phyloP scores from a whole-genome alignment of 2,113 vertebrate species.

The Rhizomys pruinosus region DNA sequence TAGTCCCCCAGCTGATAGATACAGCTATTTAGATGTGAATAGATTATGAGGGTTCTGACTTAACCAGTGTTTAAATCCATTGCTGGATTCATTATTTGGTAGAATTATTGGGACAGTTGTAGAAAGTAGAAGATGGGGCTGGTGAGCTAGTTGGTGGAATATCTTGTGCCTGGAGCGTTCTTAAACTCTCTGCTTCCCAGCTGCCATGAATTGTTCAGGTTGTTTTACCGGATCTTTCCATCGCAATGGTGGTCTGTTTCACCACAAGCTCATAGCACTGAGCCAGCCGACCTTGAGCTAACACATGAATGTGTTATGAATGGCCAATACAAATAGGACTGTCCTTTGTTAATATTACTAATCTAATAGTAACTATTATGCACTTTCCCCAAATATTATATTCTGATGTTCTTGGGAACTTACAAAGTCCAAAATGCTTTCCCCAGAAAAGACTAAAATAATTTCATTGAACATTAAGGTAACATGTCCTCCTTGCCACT shows the following conservation, averaged over 20 bases:
- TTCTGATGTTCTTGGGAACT: not conserved
- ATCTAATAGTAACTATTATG: not conserved
- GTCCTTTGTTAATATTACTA: not conserved
- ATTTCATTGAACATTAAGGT: not conserved
- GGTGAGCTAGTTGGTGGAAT: not conserved
- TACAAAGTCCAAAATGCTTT: not conserved
- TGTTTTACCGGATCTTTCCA: not conserved
- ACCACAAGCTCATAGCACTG: not conserved
- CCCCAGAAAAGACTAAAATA: not conserved
- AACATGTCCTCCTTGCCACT: not conserved
- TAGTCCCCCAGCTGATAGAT: not conserved
- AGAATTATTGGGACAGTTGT: not conserved
- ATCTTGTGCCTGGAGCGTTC: not conserved
- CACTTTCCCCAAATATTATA: not conserved
- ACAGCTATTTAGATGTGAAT: not conserved
- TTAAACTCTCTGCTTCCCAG: not conserved
- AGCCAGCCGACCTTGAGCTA: not conserved
- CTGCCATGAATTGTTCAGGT: not conserved
- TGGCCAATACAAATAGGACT: not conserved
- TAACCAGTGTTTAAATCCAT: not conserved
- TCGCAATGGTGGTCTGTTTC: not conserved
- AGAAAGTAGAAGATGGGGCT: not conserved
- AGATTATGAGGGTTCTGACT: not conserved
- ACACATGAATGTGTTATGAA: too few species aligned
- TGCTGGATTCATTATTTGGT: not conserved